Evolutionary conservation across 2,797 vertebrate species (phyloP).

Genomic region (Microctenopoma stevenorrisi): DNA sequence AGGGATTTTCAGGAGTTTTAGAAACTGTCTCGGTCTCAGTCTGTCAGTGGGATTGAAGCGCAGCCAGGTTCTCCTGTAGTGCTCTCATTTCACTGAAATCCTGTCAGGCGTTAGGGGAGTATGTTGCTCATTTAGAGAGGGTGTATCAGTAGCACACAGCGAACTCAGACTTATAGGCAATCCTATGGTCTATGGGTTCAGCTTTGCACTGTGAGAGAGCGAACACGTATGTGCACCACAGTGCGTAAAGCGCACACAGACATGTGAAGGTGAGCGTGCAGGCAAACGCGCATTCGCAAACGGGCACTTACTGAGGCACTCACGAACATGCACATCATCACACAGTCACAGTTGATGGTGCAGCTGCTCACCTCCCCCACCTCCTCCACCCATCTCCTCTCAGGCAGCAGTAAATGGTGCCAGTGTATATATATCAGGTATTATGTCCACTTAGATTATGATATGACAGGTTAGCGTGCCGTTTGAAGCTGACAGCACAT

Average conservation of each 20-base stretch:
- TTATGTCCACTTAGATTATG: slow-evolving; percentile 92
- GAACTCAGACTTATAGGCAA: slow-evolving; percentile 75
- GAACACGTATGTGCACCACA: slow-evolving; percentile 57
- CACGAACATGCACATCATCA: slow-evolving; percentile 66
- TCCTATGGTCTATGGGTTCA: slow-evolving; percentile 69
- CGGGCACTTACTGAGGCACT: slow-evolving; percentile 63
- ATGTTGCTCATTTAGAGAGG: slow-evolving; percentile 80
- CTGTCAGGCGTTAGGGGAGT: slow-evolving; percentile 79
- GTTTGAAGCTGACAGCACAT: slow-evolving; percentile 91
- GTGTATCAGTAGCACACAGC: slow-evolving; percentile 73
- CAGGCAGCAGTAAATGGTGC: slow-evolving; percentile 85
- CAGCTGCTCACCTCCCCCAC: slow-evolving; percentile 79
- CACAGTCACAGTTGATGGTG: slow-evolving; percentile 73
- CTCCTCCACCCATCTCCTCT: slow-evolving; percentile 78
- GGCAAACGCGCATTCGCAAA: slow-evolving; percentile 57
- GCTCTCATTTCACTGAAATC: slow-evolving; percentile 84
- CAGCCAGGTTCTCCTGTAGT: slow-evolving; percentile 85
- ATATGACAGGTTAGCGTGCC: slow-evolving; percentile 87
- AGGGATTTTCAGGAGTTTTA: slow-evolving; percentile 85
- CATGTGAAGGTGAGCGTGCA: slow-evolving; percentile 59
- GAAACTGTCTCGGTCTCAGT: slow-evolving; percentile 83
- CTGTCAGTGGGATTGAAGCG: slow-evolving; percentile 84
- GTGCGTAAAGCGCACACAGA: slow-evolving; percentile 54
- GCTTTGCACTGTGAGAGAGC: slow-evolving; percentile 58
- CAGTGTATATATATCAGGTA: slow-evolving; percentile 88